Conservation (phyloP, 1,140 invertebrate genomes). For the Polyergus mexicanus region DNA sequence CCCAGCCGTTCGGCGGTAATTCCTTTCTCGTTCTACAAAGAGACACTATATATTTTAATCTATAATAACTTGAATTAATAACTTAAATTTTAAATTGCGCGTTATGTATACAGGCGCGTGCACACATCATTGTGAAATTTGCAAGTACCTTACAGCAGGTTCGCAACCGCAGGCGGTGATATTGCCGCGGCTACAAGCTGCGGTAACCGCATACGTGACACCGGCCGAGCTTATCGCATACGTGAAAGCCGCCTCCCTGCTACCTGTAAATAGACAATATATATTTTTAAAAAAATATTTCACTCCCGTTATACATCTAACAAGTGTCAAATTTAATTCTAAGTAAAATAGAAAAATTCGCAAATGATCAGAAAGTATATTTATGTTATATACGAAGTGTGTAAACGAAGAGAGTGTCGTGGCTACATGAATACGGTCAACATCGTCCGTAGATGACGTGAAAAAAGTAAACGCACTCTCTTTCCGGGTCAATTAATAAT, state of each 20-base stretch:
- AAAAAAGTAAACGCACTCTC: neutral
- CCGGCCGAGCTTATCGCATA: constrained; percentile 97
- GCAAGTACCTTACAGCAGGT: constrained; percentile 83
- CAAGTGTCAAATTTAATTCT: neutral
- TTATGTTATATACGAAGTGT: no score
- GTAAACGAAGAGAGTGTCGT: no score
- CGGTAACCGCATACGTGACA: constrained; percentile 95
- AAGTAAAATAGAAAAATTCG: neutral
- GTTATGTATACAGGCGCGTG: no score
- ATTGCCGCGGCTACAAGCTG: constrained; percentile 95
- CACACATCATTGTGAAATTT: constrained; percentile 18
- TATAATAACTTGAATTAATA: constrained; percentile 2
- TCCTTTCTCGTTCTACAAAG: constrained; percentile 81
- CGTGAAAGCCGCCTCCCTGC: constrained; percentile 96
- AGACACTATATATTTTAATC: neutral
- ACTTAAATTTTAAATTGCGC: no score
- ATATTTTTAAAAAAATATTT: neutral
- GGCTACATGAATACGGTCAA: no score
- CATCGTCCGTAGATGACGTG: neutral
- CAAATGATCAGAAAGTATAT: no score
- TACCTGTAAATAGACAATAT: constrained; percentile 89
- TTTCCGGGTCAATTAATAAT: constrained; percentile 31
- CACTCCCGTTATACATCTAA: neutral
- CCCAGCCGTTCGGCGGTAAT: constrained; percentile 88
- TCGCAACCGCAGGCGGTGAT: constrained; percentile 96